These are phyloP conservation scores for Otus sunia DNA, from an alignment of 2,113 vertebrate genomes.

Conservation along the genomic window DNA sequence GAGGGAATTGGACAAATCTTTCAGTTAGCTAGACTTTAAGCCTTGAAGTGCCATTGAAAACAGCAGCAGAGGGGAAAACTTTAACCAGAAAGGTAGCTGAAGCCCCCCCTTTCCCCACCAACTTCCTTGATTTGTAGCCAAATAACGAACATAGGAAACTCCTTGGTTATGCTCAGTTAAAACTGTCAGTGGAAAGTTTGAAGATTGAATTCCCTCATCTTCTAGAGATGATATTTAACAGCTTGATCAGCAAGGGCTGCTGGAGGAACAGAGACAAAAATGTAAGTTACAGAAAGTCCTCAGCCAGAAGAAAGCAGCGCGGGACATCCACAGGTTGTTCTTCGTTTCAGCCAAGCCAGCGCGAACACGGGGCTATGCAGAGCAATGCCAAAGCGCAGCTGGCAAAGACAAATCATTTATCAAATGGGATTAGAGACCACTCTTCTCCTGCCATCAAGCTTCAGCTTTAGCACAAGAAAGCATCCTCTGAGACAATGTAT, in stretches of 20 bases:
- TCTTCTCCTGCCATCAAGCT: not conserved
- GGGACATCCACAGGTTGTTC: not conserved
- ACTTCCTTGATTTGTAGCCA: not conserved
- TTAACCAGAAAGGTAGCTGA: not conserved
- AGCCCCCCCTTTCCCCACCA: not conserved
- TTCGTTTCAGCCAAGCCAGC: not conserved
- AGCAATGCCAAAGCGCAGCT: not conserved
- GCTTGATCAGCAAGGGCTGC: not conserved
- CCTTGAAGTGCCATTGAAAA: not conserved
- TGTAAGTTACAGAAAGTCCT: not conserved
- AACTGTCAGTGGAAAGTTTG: slow-evolving; percentile 34
- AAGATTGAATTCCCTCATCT: slow-evolving; percentile 13
- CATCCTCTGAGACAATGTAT: not conserved
- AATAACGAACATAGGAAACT: slow-evolving; percentile 9
- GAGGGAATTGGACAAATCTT: not conserved
- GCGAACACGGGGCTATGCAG: not conserved
- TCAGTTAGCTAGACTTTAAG: not conserved
- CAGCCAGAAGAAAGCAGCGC: not conserved
- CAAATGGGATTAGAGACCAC: not conserved
- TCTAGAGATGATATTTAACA: not conserved
- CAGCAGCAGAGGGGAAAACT: not conserved
- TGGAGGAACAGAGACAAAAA: not conserved
- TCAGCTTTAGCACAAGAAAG: not conserved
- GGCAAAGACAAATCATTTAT: not conserved
- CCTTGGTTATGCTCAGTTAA: slow-evolving; percentile 16